Evolutionary conservation across 2,113 vertebrate species (phyloP).

Genomic region (Alaudala cheleensis): DNA sequence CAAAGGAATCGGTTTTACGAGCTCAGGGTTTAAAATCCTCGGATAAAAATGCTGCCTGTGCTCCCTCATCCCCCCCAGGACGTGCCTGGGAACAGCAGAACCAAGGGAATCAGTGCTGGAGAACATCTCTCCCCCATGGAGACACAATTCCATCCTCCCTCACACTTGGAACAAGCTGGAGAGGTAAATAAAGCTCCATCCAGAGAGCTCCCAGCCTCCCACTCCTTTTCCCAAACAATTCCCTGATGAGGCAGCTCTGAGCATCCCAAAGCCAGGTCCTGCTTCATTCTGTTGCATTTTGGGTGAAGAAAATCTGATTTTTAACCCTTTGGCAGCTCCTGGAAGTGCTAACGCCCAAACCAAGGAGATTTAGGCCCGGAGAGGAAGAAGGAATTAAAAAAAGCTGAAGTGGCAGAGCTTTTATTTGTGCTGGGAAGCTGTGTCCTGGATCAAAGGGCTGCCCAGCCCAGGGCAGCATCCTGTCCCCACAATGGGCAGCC

Average conservation of each 20-base stretch:
- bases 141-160: not conserved
- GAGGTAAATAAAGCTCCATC: not conserved
- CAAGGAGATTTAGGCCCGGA: not conserved
- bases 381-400: not conserved
- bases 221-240: not conserved
- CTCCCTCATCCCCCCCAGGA: not conserved
- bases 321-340: not conserved
- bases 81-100: not conserved
- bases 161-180: not conserved
- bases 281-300: not conserved
- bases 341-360: not conserved
- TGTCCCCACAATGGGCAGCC: conserved; percentile 13
- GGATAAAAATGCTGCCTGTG: not conserved
- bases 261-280: not conserved
- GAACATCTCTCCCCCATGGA: not conserved
- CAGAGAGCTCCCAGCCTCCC: not conserved
- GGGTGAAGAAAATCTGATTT: not conserved
- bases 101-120: not conserved
- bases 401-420: not conserved
- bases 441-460: conserved; percentile 24
- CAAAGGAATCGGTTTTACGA: not conserved
- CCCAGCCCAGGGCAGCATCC: conserved; percentile 33
- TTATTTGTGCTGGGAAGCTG: not conserved
- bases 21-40: not conserved
- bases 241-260: not conserved